Conservation (phyloP, 2,113 vertebrate genomes). For the Gallinago undulata region DNA sequence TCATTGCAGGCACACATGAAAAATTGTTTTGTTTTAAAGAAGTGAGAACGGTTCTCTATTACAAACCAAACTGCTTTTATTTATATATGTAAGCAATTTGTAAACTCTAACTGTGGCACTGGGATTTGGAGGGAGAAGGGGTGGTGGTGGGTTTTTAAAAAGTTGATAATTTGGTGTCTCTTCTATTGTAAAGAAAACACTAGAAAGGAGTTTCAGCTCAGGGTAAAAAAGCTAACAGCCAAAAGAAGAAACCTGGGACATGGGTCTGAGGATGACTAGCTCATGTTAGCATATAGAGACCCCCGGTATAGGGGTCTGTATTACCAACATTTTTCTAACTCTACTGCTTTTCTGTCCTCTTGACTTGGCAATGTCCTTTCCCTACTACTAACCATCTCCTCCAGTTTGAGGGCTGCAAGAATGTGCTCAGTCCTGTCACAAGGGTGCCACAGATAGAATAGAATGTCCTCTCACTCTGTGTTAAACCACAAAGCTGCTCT, state of each 20-base stretch:
- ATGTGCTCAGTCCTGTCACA: not conserved
- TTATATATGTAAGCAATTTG: not conserved
- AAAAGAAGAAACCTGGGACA: not conserved
- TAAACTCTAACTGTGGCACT: not conserved
- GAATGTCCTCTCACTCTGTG: not conserved
- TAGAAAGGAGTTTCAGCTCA: not conserved
- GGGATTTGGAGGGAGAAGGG: not conserved
- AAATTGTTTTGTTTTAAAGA: not conserved
- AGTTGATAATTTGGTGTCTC: not conserved
- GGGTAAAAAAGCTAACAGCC: not conserved
- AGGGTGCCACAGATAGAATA: not conserved
- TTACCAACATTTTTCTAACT: not conserved
- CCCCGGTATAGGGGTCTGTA: not conserved
- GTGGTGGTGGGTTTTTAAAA: not conserved
- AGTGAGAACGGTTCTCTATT: not conserved
- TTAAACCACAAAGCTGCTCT: not conserved
- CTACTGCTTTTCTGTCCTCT: not conserved
- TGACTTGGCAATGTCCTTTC: not conserved
- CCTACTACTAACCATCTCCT: not conserved
- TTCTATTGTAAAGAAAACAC: not conserved
- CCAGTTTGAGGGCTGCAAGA: not conserved
- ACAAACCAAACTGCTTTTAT: not conserved
- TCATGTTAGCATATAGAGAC: not conserved
- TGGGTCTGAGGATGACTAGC: not conserved
- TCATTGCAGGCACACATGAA: not conserved